These are phyloP conservation scores for Chlorops oryzae DNA, from an alignment of 1,140 invertebrate genomes.

Conservation along the genomic window DNA sequence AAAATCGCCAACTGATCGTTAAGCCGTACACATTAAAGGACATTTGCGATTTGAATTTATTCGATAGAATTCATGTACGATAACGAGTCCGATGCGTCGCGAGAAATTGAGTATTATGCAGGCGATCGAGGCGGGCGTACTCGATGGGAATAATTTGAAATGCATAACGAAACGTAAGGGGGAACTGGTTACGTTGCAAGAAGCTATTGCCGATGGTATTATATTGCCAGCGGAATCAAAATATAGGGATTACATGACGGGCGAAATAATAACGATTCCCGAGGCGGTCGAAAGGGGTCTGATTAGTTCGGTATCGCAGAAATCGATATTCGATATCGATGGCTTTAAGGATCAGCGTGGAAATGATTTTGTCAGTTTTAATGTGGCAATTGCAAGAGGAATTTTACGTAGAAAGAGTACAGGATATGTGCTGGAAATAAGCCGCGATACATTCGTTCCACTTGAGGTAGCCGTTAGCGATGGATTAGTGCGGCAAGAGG, in stretches of 20 bases:
- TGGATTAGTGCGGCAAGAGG: slow-evolving; percentile 65
- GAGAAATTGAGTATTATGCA: slow-evolving; percentile 72
- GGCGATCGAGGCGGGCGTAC: slow-evolving; percentile 74
- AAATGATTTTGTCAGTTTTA: slow-evolving; percentile 78
- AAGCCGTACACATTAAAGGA: slow-evolving; percentile 89
- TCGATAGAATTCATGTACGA: slow-evolving; percentile 66
- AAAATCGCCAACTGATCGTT: slow-evolving; percentile 67
- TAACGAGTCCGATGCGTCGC: slow-evolving; percentile 73
- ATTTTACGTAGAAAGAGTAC: slow-evolving; percentile 68
- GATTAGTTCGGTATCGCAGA: slow-evolving; percentile 80
- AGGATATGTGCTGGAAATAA: slow-evolving; percentile 68
- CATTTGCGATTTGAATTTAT: slow-evolving; percentile 69
- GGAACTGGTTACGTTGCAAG: slow-evolving; percentile 73
- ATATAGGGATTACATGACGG: slow-evolving; percentile 65
- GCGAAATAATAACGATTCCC: slow-evolving; percentile 64
- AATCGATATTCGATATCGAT: slow-evolving; percentile 87
- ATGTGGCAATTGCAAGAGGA: slow-evolving; percentile 74
- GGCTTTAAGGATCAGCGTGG: slow-evolving; percentile 80
- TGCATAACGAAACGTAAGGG: slow-evolving; percentile 76
- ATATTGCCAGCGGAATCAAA: slow-evolving; percentile 66
- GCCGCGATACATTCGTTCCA: slow-evolving; percentile 65
- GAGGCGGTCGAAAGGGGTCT: slow-evolving; percentile 81
- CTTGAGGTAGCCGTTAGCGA: slow-evolving; percentile 63
- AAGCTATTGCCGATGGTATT: slow-evolving; percentile 74
- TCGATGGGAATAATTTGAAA: slow-evolving; percentile 75